These are phyloP conservation scores for Scomberomorus guttatus DNA, from an alignment of 2,797 vertebrate genomes.

Conservation along the genomic window DNA sequence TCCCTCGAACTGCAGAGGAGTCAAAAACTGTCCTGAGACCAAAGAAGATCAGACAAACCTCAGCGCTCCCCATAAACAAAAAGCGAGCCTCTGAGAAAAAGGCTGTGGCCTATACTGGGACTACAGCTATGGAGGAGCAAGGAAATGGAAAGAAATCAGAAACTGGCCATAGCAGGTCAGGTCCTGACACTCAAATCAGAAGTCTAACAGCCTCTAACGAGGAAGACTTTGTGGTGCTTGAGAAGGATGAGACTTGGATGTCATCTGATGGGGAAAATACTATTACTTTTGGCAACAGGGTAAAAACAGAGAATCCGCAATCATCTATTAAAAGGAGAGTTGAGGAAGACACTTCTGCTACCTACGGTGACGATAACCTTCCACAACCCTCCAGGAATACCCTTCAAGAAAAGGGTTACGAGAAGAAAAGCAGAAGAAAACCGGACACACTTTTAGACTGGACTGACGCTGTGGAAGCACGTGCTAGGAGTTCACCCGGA, in stretches of 20 bases:
- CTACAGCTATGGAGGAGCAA: slow-evolving; percentile 71
- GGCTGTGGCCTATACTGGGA: slow-evolving; percentile 42
- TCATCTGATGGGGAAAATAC: slow-evolving; percentile 44
- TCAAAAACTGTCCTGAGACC: slow-evolving; percentile 62
- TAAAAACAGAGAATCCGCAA: slow-evolving; percentile 20
- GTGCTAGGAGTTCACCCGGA: slow-evolving; percentile 35
- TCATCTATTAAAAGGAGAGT: slow-evolving; percentile 17
- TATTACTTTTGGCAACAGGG: slow-evolving; percentile 9
- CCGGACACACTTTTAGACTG: slow-evolving; percentile 25
- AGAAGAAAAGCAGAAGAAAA: slow-evolving; percentile 36
- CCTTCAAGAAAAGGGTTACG: slow-evolving; percentile 25
- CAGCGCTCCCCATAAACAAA: slow-evolving; percentile 34
- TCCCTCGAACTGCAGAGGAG: slow-evolving; percentile 56
- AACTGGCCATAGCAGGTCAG: neutral
- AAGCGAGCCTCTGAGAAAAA: slow-evolving; percentile 28
- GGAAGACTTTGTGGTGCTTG: slow-evolving; percentile 75
- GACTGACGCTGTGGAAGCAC: slow-evolving; percentile 22
- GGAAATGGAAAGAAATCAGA: slow-evolving; percentile 42
- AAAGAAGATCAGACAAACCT: slow-evolving; percentile 50
- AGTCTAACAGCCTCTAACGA: slow-evolving; percentile 45
- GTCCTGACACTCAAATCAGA: slow-evolving; percentile 30
- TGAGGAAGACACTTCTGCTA: slow-evolving; percentile 19
- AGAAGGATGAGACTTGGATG: slow-evolving; percentile 63
- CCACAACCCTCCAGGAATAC: slow-evolving; percentile 20
- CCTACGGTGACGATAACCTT: neutral